phyloP scores from a whole-genome alignment of 2,888 invertebrate genomes.

The Nemapogon koenigi region DNA sequence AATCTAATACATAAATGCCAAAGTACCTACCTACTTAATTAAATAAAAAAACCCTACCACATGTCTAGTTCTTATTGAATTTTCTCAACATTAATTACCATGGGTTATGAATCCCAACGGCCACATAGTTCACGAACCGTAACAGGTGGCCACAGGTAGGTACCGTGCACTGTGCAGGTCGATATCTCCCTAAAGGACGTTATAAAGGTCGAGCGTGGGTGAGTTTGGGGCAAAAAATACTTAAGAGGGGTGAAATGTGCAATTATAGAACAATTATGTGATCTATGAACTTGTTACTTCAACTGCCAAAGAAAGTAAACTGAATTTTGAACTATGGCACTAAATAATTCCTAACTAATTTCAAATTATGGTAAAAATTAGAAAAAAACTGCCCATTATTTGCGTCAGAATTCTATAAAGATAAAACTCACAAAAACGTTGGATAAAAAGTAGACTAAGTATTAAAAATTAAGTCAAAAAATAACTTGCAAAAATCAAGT shows the following conservation, averaged over 20 bases:
- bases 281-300: too few relatives aligned
- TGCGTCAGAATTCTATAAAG: neutral
- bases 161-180: slow-evolving; percentile 20
- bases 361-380: too few relatives aligned
- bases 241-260: too few relatives aligned
- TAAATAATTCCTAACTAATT: too few relatives aligned
- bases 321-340: too few relatives aligned
- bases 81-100: slow-evolving; percentile 6
- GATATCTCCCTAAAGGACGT: slow-evolving; percentile 8
- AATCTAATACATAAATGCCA: too few relatives aligned
- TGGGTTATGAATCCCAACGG: slow-evolving; percentile 22
- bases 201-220: slow-evolving; percentile 18
- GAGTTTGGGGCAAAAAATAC: slow-evolving; percentile 6
- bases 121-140: slow-evolving; percentile 28
- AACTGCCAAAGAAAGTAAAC: too few relatives aligned
- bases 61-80: too few relatives aligned
- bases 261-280: too few relatives aligned
- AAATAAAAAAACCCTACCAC: too few relatives aligned
- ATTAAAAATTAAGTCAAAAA: neutral
- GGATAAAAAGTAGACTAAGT: neutral
- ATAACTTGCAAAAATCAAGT: neutral
- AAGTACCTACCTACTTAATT: too few relatives aligned
- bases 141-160: slow-evolving; percentile 22
- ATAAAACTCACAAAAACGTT: neutral
- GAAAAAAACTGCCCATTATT: too few relatives aligned